phyloP scores from a whole-genome alignment of 2,113 vertebrate genomes.

The Ceuthmochares aereus region DNA sequence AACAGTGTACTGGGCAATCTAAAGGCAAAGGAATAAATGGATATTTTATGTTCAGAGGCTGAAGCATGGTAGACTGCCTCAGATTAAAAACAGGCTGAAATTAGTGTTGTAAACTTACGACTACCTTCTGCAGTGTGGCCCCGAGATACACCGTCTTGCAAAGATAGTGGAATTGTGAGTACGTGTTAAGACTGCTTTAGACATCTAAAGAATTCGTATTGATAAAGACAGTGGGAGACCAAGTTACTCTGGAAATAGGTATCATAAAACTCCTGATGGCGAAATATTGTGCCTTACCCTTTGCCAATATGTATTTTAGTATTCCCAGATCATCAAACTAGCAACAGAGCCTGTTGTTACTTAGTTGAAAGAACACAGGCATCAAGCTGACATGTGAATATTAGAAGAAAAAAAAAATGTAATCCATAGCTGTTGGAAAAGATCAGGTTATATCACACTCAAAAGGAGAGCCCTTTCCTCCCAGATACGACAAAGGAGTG shows the following conservation, averaged over 20 bases:
- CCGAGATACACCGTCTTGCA: neutral
- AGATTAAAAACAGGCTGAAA: neutral
- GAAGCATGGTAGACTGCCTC: neutral
- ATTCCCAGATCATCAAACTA: neutral
- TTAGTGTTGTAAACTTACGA: neutral
- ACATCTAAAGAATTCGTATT: neutral
- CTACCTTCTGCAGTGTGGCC: neutral
- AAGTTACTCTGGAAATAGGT: neutral
- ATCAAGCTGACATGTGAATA: accelerated
- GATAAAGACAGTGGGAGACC: neutral
- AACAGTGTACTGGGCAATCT: neutral
- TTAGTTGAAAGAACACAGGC: neutral
- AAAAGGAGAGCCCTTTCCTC: neutral
- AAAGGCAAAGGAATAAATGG: neutral
- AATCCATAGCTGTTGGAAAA: neutral
- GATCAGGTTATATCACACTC: neutral
- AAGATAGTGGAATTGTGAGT: neutral
- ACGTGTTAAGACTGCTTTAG: neutral
- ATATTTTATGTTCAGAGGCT: neutral
- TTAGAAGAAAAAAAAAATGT: neutral
- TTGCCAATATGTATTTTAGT: neutral
- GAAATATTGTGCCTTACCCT: neutral
- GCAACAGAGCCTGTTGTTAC: neutral
- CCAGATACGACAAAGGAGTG: neutral
- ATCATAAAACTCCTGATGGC: neutral